These are phyloP conservation scores for Myrmecobius fasciatus DNA, from an alignment of 2,113 vertebrate species.

Conservation along the genomic window DNA sequence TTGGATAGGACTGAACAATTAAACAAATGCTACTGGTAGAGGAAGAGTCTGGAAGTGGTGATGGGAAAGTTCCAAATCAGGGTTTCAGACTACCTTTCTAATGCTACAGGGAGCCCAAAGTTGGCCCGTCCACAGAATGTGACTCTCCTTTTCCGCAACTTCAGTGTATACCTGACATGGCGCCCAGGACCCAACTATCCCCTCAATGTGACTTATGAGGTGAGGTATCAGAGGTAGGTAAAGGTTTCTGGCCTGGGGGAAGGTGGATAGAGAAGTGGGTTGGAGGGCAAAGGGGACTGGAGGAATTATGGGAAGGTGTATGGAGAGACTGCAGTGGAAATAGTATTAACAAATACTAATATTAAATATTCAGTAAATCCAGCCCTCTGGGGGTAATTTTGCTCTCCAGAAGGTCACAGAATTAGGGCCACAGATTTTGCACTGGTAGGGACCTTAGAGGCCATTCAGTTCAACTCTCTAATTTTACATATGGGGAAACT, in stretches of 20 bases:
- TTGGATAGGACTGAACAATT: neutral
- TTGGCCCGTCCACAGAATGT: conserved; percentile 79
- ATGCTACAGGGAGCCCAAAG: conserved; percentile 55
- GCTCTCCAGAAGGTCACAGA: neutral
- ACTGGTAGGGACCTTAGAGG: neutral
- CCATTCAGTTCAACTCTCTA: neutral
- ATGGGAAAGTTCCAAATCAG: neutral
- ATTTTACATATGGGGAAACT: neutral
- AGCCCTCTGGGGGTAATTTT: neutral
- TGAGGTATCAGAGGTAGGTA: conserved; percentile 79
- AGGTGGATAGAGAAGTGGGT: neutral
- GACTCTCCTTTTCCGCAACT: conserved; percentile 77
- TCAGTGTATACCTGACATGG: conserved; percentile 82
- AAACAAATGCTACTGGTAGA: neutral
- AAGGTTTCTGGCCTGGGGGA: neutral
- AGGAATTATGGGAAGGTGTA: neutral
- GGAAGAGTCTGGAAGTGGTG: neutral
- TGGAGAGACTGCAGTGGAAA: neutral
- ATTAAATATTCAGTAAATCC: neutral
- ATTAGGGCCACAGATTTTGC: neutral
- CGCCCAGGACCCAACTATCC: conserved; percentile 73
- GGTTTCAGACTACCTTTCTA: conserved; percentile 30
- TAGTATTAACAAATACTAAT: neutral
- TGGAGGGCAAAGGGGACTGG: neutral
- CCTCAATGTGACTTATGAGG: conserved; percentile 72